Base-by-base conservation (phyloP, 2,888 invertebrate species). In the Sesia bembeciformis region DNA sequence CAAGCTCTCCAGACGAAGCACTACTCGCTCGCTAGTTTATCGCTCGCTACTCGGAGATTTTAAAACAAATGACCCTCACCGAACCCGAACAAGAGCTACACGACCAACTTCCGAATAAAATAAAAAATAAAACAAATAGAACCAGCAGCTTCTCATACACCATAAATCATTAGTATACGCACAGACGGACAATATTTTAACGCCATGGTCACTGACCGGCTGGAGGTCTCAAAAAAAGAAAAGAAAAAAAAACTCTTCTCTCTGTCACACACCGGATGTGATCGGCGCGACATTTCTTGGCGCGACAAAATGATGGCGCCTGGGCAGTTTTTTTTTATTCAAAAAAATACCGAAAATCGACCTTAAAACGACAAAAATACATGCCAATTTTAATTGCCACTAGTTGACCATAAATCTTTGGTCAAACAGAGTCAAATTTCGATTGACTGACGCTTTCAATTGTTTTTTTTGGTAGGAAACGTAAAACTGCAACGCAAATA, bases 241-340 rank as follows among this genome's bases (percentile, higher is more conserved):
- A 67, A 60, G 59, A 61, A 60, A 55, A 69, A 63, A 61, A 57
- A 61, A 62, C 57, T 59, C 61, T 63, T 67, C 63, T 73, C 65
- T 66, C 51, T 57, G 59, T 65, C 64, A 57, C 62, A 57, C 75
- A 81, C 85, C 87, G 87, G 87, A 86, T 84, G 80, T 84, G 74
- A 78, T 62, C 76, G 84, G 67, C 83, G 81, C 77, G 82, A 81
- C 83, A 76, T 63, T 68, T 67, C 74, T 69, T 63, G 72, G 84
- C 23, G 84, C 83, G 84, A 83, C 84, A 81, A 81, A 78, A 70
- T 64, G 68, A 72, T 82, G 86, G 86, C 87, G 87, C 85, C 87
- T 77, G 65, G 46, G 46, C 4, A 8, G 46, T 60, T 74, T 77
- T 78, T 76, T 76, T 67, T 68, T 57, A 56, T 54, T 8, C 53